Base-by-base conservation (phyloP, 1,140 invertebrate genomes). In the Vanessa tameamea region DNA sequence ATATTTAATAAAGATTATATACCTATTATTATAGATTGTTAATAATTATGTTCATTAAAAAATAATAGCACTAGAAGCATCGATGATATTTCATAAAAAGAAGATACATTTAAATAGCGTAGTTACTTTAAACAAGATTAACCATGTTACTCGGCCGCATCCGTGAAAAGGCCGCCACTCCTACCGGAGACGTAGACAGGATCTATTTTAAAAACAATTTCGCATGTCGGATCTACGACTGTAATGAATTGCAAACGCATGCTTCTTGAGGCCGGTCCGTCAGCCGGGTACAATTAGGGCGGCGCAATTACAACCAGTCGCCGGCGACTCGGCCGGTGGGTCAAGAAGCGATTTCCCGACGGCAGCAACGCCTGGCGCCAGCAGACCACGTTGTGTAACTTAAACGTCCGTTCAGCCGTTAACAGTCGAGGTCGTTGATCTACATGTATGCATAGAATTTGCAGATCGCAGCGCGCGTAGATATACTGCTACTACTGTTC, bases 291-390 rank as follows among this genome's bases (percentile, higher is more conserved):
- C 87, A 91, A 90, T 87, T 88, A 89, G 88, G 87, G 84, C 89
- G 87, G 76, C 81, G 87, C 87, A 90, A 91, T 90, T 88, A 90
- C 82, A 80, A 81, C 80, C 81, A 85, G 79, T 81, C 80, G 82
- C 68, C 70, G 69, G 78, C 83, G 82, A 83, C 72, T 87, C 82
- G 86, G 90, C 80, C 84, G 85, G 76, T 90, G 83, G 88, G 87
- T 88, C 88, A 90, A 84, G 87, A 90, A 84, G 86, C 86, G 83
- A 88, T 89, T 87, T 89, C 89, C 88, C 88, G 88, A 80, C 86
- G 77, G 68, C 78, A 71, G 75, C 85, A 82, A 85, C 83, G 84
- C 79, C 85, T 89, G 90, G 89, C 90, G 89, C 89, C 89, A 69
- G 75, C 68, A 69, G 53, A 57, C 57, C 68, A 69, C 71, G 86